Conservation (phyloP, 2,888 invertebrate species). For the Philopedon plagiatum region DNA sequence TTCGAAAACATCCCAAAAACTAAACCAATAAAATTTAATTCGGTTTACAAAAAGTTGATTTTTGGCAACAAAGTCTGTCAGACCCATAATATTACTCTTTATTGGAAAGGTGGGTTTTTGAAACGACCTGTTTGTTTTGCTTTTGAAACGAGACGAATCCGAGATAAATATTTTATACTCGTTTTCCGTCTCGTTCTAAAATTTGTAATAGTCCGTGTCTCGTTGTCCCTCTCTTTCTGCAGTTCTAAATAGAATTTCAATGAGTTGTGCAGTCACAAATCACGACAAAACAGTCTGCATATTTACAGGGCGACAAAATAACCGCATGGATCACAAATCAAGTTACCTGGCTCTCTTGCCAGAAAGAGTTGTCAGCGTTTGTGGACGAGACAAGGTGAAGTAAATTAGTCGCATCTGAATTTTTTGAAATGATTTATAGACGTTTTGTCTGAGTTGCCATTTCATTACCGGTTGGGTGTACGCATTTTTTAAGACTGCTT, state of each 20-base stretch:
- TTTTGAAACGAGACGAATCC: conserved; percentile 60
- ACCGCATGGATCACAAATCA: conserved; percentile 42
- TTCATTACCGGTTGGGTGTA: too few species aligned
- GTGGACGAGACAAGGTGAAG: conserved; percentile 10
- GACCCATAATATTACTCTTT: conserved; percentile 31
- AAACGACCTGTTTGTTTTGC: conserved; percentile 60
- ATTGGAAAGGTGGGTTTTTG: conserved; percentile 61
- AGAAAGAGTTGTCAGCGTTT: conserved; percentile 14
- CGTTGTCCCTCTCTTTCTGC: conserved; percentile 23
- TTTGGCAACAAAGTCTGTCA: conserved; percentile 36
- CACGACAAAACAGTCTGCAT: conserved; percentile 49
- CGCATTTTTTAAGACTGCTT: too few species aligned
- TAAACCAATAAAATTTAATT: too few species aligned
- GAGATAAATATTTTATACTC: conserved; percentile 59
- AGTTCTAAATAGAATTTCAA: conserved; percentile 58
- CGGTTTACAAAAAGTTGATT: too few species aligned
- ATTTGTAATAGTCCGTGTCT: not conserved
- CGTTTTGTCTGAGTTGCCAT: not conserved
- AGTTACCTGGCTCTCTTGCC: conserved; percentile 38
- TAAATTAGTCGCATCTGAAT: conserved; percentile 4
- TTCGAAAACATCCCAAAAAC: too few species aligned
- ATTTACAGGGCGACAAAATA: conserved; percentile 43
- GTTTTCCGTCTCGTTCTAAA: not conserved
- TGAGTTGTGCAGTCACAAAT: conserved; percentile 58
- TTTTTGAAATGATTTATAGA: not conserved